Evolutionary conservation across 2,113 vertebrate genomes (phyloP), one percentile per base, ranked within the genome.

Genomic region (Tringa solitaria): DNA sequence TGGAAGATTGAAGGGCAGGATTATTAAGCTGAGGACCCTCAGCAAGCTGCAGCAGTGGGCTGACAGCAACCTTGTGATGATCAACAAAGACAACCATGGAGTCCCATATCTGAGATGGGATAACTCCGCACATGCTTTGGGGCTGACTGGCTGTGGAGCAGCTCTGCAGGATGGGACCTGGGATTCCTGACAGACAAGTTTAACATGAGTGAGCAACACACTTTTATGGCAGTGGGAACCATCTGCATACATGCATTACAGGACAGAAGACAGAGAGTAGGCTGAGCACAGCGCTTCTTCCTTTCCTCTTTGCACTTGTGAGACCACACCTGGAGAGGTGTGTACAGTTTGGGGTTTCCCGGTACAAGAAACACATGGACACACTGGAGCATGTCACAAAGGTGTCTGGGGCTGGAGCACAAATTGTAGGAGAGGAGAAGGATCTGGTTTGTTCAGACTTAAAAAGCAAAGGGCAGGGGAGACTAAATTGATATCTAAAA

Each of bases 141-240:
- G 22, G 14, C n/a, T 83, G 57, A 54, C 48, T 84, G 68, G 22
- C 19, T 81, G n/a, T 30, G 17, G 24, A 93, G 32, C 57, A 73
- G 27, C 23, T 75, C 76, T 79, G n/a, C 65, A 63, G 18, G 20
- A 35, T 26, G 37, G 46, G 5, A 83, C 51, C 41, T 63, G 43
- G 24, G 45, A 93, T 73, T 64, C 59, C 68, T 54, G 81, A 57
- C 23, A 50, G 80, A 45, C 63, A 53, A 15, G 32, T 20, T 91
- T 48, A 59, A 35, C 1, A 0, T 28, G 37, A 63, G 68, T 54
- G 48, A 89, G 32, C 16, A 82, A 43, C 8, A 4, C 0, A 0
- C 16, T 45, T 32, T 73, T 45, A 24, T 22, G 22, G 39, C 39
- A 77, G 4, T 16, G 19, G 35, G 9, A 86, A 17, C 21, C 13